phyloP scores from a whole-genome alignment of 2,888 invertebrate species.

The Bombyx huttoni region DNA sequence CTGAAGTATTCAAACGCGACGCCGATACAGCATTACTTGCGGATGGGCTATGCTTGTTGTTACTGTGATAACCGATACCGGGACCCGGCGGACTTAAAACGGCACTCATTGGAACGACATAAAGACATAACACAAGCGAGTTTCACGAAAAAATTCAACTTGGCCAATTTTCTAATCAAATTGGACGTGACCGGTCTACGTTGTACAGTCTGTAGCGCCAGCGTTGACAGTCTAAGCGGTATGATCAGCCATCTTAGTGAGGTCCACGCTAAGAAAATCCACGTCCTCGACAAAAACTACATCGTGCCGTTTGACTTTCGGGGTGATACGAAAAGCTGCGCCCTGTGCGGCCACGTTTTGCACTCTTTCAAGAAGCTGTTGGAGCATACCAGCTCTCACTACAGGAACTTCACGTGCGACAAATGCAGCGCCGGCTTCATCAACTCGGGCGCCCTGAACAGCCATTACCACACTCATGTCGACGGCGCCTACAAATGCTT shows the following conservation, averaged over 20 bases:
- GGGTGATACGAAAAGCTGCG: slow-evolving; percentile 20
- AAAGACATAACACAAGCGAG: slow-evolving; percentile 19
- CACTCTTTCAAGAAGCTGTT: slow-evolving; percentile 12
- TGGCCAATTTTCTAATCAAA: slow-evolving; percentile 20
- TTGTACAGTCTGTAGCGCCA: slow-evolving; percentile 22
- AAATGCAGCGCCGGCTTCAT: slow-evolving; percentile 35
- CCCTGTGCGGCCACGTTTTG: slow-evolving; percentile 17
- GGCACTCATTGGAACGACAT: slow-evolving; percentile 30
- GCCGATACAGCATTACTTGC: slow-evolving; percentile 35
- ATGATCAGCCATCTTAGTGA: slow-evolving; percentile 19
- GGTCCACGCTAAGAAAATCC: slow-evolving; percentile 19
- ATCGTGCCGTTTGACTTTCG: slow-evolving; percentile 30
- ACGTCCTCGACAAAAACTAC: slow-evolving; percentile 25
- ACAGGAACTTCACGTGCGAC: slow-evolving; percentile 40
- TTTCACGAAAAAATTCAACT: slow-evolving; percentile 28
- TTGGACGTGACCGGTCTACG: slow-evolving; percentile 28
- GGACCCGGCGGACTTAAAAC: slow-evolving; percentile 31
- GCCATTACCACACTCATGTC: slow-evolving; percentile 10
- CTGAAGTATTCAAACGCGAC: slow-evolving; percentile 43
- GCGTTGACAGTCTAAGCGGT: slow-evolving; percentile 18
- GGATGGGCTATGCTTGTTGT: slow-evolving; percentile 37
- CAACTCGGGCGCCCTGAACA: slow-evolving; percentile 5
- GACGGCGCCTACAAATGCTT: slow-evolving; percentile 14
- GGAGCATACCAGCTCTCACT: slow-evolving; percentile 52
- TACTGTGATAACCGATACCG: slow-evolving; percentile 35